Percentiles rank a stretch among this genome's conserved stretches.
Evolutionary conservation across 2,888 invertebrate species (phyloP).

Genomic region (Cosmorhoe ocellata): DNA sequence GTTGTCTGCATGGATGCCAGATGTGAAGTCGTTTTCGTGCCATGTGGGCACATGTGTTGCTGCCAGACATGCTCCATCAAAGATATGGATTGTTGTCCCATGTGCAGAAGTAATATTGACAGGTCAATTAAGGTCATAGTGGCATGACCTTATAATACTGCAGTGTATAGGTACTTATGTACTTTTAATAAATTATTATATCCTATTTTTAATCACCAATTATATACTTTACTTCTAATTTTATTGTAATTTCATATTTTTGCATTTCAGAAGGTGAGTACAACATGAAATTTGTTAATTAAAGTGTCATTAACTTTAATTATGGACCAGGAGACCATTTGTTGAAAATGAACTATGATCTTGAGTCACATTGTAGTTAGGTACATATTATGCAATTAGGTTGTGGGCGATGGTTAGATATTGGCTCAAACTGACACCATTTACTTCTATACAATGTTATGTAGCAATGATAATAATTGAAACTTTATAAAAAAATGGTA

Average conservation of each 20-base stretch:
- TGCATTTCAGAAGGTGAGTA: slow-evolving; percentile 11
- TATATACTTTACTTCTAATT: no score
- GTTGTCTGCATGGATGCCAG: slow-evolving; percentile 91
- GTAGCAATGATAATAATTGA: no score
- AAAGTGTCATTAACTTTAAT: slow-evolving; percentile 12
- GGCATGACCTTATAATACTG: slow-evolving; percentile 60
- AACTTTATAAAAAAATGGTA: no score
- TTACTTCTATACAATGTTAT: neutral
- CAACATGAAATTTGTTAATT: neutral
- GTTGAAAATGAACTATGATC: slow-evolving; percentile 7
- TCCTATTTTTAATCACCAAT: neutral
- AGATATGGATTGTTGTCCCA: slow-evolving; percentile 86
- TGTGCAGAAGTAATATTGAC: slow-evolving; percentile 88
- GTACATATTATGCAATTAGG: slow-evolving; percentile 21
- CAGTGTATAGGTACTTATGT: slow-evolving; percentile 24
- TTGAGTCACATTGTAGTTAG: slow-evolving; percentile 17
- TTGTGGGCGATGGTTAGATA: slow-evolving; percentile 5
- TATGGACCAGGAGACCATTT: slow-evolving; percentile 10
- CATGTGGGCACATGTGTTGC: slow-evolving; percentile 94
- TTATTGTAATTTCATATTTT: neutral
- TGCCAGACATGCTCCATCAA: slow-evolving; percentile 86
- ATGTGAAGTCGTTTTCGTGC: slow-evolving; percentile 89
- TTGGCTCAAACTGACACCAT: slow-evolving; percentile 4
- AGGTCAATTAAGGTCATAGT: slow-evolving; percentile 86
- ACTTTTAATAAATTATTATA: neutral